Evolutionary conservation across 2,888 invertebrate genomes (phyloP).

Genomic region (Dicycla oo): DNA sequence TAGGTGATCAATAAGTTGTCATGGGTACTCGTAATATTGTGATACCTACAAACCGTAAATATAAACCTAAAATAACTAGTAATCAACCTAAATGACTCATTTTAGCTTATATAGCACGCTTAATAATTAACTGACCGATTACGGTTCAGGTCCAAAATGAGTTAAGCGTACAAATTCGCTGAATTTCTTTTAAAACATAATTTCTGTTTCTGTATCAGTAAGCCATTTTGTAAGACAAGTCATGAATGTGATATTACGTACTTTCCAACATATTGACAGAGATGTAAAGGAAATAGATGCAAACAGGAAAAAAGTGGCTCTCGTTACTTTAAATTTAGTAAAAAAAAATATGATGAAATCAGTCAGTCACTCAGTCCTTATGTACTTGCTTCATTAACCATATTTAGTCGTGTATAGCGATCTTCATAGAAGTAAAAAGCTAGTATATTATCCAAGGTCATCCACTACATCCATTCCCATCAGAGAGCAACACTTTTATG

Average conservation of each 20-base stretch:
- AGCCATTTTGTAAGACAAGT: no score
- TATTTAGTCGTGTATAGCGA: background rate
- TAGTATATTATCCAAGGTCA: background rate
- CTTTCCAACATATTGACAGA: constrained; percentile 2
- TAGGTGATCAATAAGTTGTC: background rate
- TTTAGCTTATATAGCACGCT: background rate
- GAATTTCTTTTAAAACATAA: no score
- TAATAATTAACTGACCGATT: no score
- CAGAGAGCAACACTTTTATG: background rate
- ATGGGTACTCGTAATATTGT: background rate
- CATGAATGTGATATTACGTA: background rate
- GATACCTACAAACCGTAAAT: background rate
- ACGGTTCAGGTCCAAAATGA: no score
- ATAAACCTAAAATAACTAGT: background rate
- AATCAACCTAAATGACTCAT: background rate
- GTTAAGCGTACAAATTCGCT: no score
- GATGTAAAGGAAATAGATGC: constrained; percentile 8
- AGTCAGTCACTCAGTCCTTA: background rate
- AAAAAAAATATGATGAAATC: background rate
- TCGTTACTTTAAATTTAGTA: background rate
- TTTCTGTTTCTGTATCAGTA: no score
- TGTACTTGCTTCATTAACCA: background rate
- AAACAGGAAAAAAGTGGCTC: constrained; percentile 10
- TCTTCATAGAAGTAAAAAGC: background rate
- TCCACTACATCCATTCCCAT: background rate